These are phyloP conservation scores for Parascotia fuliginaria DNA, from an alignment of 2,888 invertebrate genomes.

Conservation along the genomic window DNA sequence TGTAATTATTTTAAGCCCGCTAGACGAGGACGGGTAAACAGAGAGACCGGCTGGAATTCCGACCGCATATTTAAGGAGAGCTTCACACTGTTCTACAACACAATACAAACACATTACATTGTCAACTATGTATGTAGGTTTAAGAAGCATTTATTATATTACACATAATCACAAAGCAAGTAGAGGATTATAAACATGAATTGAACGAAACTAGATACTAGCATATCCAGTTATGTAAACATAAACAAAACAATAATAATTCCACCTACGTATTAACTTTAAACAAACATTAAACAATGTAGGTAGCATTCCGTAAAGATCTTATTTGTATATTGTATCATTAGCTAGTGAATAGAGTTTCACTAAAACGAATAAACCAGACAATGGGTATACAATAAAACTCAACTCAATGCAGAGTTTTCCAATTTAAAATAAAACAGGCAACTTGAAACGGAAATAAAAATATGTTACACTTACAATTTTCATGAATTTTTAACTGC, in stretches of 20 bases:
- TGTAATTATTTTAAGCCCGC: constrained; percentile 82
- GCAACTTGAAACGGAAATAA: too few species aligned
- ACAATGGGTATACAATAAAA: too few species aligned
- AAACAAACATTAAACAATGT: constrained; percentile 7
- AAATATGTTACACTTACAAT: too few species aligned
- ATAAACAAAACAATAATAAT: constrained; percentile 12
- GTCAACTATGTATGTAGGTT: not conserved
- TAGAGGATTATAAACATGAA: constrained; percentile 10
- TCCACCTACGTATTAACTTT: constrained; percentile 12
- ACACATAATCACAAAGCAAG: not conserved
- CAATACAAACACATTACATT: not conserved
- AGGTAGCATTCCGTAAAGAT: constrained; percentile 16
- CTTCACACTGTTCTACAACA: constrained; percentile 27
- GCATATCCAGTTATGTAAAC: constrained; percentile 20
- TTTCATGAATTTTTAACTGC: too few species aligned
- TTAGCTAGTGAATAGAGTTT: too few species aligned
- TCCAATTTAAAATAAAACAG: too few species aligned
- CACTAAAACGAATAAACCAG: too few species aligned
- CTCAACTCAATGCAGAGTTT: too few species aligned
- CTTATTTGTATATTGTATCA: not conserved
- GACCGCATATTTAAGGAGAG: constrained; percentile 57
- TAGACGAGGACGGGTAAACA: constrained; percentile 72
- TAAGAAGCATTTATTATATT: not conserved
- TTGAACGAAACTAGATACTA: constrained; percentile 28
- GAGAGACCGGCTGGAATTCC: constrained; percentile 70